phyloP scores from a whole-genome alignment of 92 coral and sea anemone species.

The Porites rus region DNA sequence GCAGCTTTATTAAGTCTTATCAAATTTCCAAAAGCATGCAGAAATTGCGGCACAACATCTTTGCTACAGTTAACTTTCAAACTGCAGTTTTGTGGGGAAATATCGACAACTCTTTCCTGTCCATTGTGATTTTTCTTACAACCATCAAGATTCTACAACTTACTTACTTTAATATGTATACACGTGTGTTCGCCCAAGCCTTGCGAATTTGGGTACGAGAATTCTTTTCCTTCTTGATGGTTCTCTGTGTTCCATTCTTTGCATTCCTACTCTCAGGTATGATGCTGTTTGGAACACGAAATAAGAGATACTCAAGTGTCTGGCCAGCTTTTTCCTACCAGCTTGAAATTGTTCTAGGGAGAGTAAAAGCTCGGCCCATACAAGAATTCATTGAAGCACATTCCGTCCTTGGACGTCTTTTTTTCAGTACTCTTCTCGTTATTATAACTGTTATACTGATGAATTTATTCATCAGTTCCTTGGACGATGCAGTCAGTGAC shows the following conservation, averaged over 20 bases:
- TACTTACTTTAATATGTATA: slow-evolving; percentile 1
- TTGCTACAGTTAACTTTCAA: not conserved
- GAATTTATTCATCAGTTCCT: slow-evolving; percentile 1
- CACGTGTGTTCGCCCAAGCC: not conserved
- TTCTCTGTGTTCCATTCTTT: not conserved
- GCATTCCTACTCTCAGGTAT: not conserved
- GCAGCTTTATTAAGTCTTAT: slow-evolving; percentile 1
- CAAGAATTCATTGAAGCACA: not conserved
- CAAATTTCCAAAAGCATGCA: not conserved
- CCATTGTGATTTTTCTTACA: not conserved
- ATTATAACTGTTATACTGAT: not conserved
- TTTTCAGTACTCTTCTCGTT: not conserved
- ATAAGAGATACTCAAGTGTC: not conserved
- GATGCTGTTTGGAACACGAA: not conserved
- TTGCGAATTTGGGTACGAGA: not conserved
- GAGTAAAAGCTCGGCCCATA: slow-evolving; percentile 7
- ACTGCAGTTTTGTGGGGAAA: slow-evolving; percentile 6
- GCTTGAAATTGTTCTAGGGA: not conserved
- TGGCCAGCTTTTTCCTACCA: slow-evolving; percentile 2
- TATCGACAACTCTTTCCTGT: not conserved
- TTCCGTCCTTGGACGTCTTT: not conserved
- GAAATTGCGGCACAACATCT: not conserved
- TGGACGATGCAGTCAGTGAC: slow-evolving; percentile 10
- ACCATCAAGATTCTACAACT: not conserved
- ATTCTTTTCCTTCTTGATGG: not conserved